Evolutionary conservation across 2,113 vertebrate genomes (phyloP).

Genomic region (Brachirus orientalis): DNA sequence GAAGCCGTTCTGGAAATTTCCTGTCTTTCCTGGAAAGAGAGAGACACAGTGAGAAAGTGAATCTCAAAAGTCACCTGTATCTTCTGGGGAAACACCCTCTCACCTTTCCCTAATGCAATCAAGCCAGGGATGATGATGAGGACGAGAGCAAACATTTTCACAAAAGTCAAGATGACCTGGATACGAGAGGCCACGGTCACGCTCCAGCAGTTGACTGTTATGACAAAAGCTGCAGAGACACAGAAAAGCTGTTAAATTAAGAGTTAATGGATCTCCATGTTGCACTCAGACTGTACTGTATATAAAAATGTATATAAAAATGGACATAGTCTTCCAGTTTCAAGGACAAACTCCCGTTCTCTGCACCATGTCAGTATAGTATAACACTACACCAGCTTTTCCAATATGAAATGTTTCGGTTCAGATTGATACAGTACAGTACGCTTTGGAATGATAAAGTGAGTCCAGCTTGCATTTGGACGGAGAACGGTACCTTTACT

Average conservation of each 20-base stretch:
- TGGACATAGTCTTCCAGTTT: too few relatives aligned
- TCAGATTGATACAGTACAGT: too few relatives aligned
- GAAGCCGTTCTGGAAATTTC: constrained; percentile 88
- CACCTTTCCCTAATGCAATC: constrained; percentile 85
- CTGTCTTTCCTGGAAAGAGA: constrained; percentile 78
- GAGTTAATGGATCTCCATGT: too few relatives aligned
- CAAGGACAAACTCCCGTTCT: too few relatives aligned
- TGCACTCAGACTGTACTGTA: too few relatives aligned
- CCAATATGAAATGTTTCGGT: too few relatives aligned
- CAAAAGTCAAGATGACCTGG: constrained; percentile 82
- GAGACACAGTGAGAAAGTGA: background rate
- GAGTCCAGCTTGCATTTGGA: too few relatives aligned
- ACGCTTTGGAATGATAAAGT: too few relatives aligned
- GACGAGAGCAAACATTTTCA: constrained; percentile 85
- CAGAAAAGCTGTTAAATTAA: constrained; percentile 2
- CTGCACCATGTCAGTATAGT: too few relatives aligned
- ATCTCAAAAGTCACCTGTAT: background rate
- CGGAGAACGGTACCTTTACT: too few relatives aligned
- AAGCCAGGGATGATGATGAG: constrained; percentile 89
- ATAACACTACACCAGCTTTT: too few relatives aligned
- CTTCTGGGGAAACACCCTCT: background rate
- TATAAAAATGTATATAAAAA: too few relatives aligned
- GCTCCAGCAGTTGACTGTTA: constrained; percentile 89
- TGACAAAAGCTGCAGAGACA: constrained; percentile 79
- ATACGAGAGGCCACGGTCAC: constrained; percentile 84